Evolutionary conservation across 23 tunicate genomes (phyloP).

Genomic region (Trididemnum clinides): DNA sequence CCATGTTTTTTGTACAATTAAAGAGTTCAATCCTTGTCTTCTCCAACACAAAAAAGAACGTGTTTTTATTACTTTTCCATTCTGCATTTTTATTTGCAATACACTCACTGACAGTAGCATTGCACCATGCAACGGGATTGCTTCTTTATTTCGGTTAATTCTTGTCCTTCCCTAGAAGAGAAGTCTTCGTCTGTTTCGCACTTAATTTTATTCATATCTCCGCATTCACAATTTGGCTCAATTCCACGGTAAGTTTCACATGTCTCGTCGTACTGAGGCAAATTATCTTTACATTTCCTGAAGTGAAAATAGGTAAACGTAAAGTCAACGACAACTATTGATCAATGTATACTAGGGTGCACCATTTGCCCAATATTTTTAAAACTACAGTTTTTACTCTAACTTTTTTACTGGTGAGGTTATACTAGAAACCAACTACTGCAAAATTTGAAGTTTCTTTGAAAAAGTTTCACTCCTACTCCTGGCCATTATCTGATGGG

Average conservation of each 20-base stretch:
- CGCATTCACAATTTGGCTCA: slow-evolving; percentile 36
- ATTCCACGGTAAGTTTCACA: slow-evolving; percentile 20
- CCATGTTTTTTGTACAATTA: too few species aligned
- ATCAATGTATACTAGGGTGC: too few species aligned
- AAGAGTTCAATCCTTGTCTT: too few species aligned
- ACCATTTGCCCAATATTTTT: too few species aligned
- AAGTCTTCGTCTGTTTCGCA: slow-evolving; percentile 6
- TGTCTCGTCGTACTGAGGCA: not conserved
- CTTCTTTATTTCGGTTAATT: not conserved
- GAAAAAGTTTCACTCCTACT: too few species aligned
- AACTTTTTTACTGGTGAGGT: too few species aligned
- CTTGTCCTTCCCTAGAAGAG: not conserved
- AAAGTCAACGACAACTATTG: too few species aligned
- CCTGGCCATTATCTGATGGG: too few species aligned
- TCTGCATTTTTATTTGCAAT: not conserved
- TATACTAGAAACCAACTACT: too few species aligned
- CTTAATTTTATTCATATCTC: slow-evolving; percentile 5
- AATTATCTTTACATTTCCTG: slow-evolving; percentile 36
- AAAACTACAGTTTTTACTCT: too few species aligned
- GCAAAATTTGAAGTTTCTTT: too few species aligned
- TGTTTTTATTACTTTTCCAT: not conserved
- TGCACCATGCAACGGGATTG: slow-evolving; percentile 27
- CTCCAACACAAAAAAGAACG: too few species aligned
- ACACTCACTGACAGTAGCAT: slow-evolving; percentile 40
- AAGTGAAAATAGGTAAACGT: not conserved